These are phyloP conservation scores for Galeruca laticollis DNA, from an alignment of 2,888 invertebrate species.

Conservation along the genomic window DNA sequence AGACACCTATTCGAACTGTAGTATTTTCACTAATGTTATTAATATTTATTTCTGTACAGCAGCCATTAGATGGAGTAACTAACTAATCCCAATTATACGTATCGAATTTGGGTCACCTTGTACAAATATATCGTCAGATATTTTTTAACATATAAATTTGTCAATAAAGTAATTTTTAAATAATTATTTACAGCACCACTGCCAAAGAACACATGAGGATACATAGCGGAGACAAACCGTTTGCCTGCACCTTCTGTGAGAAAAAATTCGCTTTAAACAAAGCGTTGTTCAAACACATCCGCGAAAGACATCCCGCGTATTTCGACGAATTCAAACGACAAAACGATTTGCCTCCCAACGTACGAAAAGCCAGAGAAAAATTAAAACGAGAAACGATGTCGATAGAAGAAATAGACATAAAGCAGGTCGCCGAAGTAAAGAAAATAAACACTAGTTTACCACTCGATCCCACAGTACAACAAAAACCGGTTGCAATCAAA, in stretches of 20 bases:
- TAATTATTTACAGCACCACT: slow-evolving; percentile 56
- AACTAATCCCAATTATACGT: no score
- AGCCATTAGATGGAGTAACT: no score
- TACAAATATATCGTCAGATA: no score
- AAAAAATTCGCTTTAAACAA: slow-evolving; percentile 59
- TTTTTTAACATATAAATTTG: no score
- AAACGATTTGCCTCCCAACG: slow-evolving; percentile 50
- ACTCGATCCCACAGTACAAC: background rate
- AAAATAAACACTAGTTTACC: no score
- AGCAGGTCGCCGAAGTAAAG: background rate
- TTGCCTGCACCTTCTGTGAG: slow-evolving; percentile 57
- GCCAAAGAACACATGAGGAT: slow-evolving; percentile 60
- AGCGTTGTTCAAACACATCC: slow-evolving; percentile 59
- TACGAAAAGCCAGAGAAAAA: slow-evolving; percentile 49
- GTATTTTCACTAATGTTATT: no score
- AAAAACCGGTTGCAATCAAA: background rate
- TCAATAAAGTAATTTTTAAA: no score
- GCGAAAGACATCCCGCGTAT: slow-evolving; percentile 58
- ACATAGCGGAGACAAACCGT: slow-evolving; percentile 62
- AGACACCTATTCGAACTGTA: no score
- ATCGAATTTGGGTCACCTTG: no score
- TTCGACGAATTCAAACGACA: slow-evolving; percentile 55
- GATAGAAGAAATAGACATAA: slow-evolving; percentile 28
- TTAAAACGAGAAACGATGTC: slow-evolving; percentile 37
- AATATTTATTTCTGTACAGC: no score